These are phyloP conservation scores for Brachyptera putata DNA, from an alignment of 2,888 invertebrate species.

Conservation along the genomic window DNA sequence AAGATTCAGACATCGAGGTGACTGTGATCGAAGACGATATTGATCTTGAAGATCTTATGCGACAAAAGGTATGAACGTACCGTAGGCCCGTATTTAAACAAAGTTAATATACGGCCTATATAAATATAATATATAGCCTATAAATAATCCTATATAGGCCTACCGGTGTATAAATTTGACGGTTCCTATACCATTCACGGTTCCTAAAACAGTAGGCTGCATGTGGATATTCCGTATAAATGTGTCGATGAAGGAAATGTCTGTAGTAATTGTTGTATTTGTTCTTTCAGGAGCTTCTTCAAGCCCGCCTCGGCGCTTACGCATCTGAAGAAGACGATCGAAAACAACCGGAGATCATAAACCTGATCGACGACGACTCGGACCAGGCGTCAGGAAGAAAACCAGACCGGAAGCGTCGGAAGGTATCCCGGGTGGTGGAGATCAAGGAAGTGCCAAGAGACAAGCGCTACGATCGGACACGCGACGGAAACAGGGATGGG, in stretches of 20 bases:
- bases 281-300: conserved; percentile 57
- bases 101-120: no score
- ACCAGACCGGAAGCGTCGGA: conserved; percentile 40
- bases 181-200: no score
- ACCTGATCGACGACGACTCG: conserved; percentile 38
- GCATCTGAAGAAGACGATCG: conserved; percentile 41
- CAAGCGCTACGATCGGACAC: conserved; percentile 42
- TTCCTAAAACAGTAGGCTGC: no score
- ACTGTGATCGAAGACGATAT: conserved; percentile 78
- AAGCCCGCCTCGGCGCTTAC: conserved; percentile 73
- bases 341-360: conserved; percentile 36
- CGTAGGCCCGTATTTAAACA: no score
- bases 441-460: conserved; percentile 35
- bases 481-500: conserved; percentile 36
- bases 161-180: no score
- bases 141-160: no score
- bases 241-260: no score
- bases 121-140: no score
- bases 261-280: no score
- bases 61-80: conserved; percentile 78
- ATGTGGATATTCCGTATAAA: no score
- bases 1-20: conserved; percentile 64
- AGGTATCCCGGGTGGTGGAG: conserved; percentile 36
- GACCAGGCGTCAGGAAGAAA: conserved; percentile 41
- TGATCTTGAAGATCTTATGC: conserved; percentile 84